These are phyloP conservation scores for Andrena dorsata DNA, from an alignment of 2,888 invertebrate genomes.

Conservation along the genomic window DNA sequence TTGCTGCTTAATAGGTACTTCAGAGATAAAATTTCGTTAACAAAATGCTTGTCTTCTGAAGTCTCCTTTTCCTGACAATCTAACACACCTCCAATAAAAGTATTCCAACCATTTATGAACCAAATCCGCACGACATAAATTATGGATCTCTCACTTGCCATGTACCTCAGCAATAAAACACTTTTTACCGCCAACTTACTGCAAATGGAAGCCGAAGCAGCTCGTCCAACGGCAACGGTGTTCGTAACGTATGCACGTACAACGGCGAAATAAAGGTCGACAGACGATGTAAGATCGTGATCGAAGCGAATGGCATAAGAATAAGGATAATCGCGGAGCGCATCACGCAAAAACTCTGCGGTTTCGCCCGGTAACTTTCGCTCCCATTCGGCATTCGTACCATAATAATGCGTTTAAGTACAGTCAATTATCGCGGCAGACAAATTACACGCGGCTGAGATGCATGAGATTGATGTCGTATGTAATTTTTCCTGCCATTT, in stretches of 20 bases:
- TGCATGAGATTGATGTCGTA: constrained; percentile 14
- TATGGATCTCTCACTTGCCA: neutral
- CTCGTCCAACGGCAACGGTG: neutral
- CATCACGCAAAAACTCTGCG: constrained; percentile 18
- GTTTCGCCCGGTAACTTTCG: constrained; percentile 24
- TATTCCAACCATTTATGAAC: neutral
- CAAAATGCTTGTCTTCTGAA: neutral
- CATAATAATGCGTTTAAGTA: constrained; percentile 36
- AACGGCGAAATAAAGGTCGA: neutral
- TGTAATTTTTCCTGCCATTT: constrained; percentile 32
- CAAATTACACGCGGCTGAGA: constrained; percentile 23
- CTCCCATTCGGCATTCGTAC: constrained; percentile 17
- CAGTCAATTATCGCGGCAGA: constrained; percentile 33
- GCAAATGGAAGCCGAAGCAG: neutral
- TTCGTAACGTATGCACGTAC: neutral
- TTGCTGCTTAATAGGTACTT: too few relatives aligned
- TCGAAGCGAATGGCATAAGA: neutral
- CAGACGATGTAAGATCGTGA: constrained; percentile 19
- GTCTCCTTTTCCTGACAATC: neutral
- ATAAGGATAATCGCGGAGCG: neutral
- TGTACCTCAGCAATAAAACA: neutral
- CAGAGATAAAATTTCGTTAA: too few relatives aligned
- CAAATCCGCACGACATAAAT: neutral
- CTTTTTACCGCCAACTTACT: neutral
- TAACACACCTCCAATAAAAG: neutral